Percentiles rank a stretch among this genome's conserved stretches.
phyloP scores from a whole-genome alignment of 2,797 vertebrate genomes.

The Lagorchestes hirsutus region DNA sequence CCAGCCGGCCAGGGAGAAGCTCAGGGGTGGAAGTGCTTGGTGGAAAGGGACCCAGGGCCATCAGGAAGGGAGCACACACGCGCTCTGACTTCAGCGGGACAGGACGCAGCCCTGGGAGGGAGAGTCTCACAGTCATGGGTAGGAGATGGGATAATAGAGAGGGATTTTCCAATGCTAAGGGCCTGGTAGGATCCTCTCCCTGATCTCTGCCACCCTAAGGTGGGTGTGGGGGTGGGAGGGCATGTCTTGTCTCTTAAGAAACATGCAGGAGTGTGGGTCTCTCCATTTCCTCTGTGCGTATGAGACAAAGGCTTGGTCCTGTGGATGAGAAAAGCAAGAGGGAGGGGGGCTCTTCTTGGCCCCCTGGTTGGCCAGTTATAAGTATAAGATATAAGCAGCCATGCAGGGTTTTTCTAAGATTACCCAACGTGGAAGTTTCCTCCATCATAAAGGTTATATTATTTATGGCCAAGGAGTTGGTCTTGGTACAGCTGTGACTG shows the following conservation, averaged over 20 bases:
- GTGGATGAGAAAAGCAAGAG: not conserved
- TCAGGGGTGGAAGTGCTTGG: slow-evolving; percentile 26
- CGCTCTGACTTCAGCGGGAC: slow-evolving; percentile 64
- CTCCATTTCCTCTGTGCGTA: not conserved
- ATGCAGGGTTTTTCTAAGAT: not conserved
- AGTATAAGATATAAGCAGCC: not conserved
- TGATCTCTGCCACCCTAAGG: not conserved
- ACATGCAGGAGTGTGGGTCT: not conserved
- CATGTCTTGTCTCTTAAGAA: not conserved
- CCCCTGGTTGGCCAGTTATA: not conserved
- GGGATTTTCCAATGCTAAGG: not conserved
- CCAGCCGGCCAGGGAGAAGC: slow-evolving; percentile 50
- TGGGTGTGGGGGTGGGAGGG: not conserved
- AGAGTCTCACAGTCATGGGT: slow-evolving; percentile 70
- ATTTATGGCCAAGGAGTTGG: not conserved
- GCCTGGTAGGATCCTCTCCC: slow-evolving; percentile 21
- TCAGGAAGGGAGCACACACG: slow-evolving; percentile 54
- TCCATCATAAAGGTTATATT: not conserved
- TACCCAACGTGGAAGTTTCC: not conserved
- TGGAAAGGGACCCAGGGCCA: slow-evolving; percentile 39
- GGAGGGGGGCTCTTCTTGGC: not conserved
- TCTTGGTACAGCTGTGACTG: slow-evolving; percentile 13
- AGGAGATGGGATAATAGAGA: slow-evolving; percentile 36
- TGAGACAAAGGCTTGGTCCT: not conserved
- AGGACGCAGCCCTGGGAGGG: slow-evolving; percentile 52